Conservation (phyloP, 2,797 vertebrate species). For the Sebastes taczanowskii region DNA sequence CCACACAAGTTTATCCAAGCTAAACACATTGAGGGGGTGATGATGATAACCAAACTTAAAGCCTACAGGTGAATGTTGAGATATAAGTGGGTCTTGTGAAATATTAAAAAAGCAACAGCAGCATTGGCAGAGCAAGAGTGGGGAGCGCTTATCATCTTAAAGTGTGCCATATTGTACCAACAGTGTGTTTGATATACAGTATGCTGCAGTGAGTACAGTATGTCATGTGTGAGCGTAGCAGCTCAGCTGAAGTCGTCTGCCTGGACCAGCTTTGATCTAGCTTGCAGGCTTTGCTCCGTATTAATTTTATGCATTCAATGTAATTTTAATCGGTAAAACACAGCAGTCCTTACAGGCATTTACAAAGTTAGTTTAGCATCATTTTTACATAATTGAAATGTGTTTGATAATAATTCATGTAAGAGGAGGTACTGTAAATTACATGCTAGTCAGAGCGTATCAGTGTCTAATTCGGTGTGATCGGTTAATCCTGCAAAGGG, state of each 20-base stretch:
- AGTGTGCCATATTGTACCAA: not conserved
- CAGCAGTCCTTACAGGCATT: conserved; percentile 23
- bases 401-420: conserved; percentile 32
- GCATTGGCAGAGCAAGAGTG: not conserved
- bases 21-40: no score
- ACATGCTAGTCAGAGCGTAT: conserved; percentile 33
- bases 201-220: conserved; percentile 1
- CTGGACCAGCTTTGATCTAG: conserved; percentile 1
- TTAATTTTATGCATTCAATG: conserved; percentile 31
- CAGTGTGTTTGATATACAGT: not conserved
- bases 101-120: conserved; percentile 33
- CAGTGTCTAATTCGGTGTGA: conserved; percentile 32
- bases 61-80: conserved; percentile 14
- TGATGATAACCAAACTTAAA: not conserved
- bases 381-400: conserved; percentile 42
- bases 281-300: conserved; percentile 9
- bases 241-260: not conserved
- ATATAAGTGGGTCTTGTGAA: conserved; percentile 18
- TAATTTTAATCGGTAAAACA: conserved; percentile 35
- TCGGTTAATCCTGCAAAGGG: conserved; percentile 53
- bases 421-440: not conserved
- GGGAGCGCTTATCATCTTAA: not conserved
- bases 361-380: conserved; percentile 13
- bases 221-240: not conserved
- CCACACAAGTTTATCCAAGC: no score